Percentiles rank a stretch among this genome's conserved stretches.
Conservation (phyloP, 2,888 invertebrate species). For the Salticus scenicus region DNA sequence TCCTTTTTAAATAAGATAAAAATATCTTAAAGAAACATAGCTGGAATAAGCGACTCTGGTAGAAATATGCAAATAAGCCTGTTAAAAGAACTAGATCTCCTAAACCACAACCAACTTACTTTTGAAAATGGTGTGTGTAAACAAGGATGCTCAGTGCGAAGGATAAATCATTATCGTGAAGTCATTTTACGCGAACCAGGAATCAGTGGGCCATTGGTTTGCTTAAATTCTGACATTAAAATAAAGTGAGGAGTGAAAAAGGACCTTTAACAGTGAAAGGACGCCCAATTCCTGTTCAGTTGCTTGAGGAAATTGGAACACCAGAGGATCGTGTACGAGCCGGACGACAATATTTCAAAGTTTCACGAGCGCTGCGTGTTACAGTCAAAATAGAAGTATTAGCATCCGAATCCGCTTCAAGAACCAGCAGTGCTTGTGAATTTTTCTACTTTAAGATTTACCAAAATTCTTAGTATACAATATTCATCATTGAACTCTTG, state of each 20-base stretch:
- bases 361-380: neutral
- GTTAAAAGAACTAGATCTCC: no score
- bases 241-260: neutral
- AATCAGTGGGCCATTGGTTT: neutral
- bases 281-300: neutral
- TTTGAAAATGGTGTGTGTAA: neutral
- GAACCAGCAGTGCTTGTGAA: constrained; percentile 5
- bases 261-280: neutral
- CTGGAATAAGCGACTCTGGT: no score
- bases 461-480: neutral
- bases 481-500: neutral
- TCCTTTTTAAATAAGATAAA: no score
- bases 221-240: neutral
- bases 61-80: no score
- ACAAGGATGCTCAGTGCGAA: neutral
- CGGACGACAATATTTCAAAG: neutral
- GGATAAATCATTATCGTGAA: neutral
- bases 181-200: neutral
- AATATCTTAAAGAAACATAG: no score
- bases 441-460: neutral
- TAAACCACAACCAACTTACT: neutral
- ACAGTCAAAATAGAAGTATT: neutral
- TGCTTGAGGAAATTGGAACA: neutral
- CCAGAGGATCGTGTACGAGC: neutral
- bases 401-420: neutral